Conservation (phyloP, 2,113 vertebrate species). For the Halichoeres trimaculatus region DNA sequence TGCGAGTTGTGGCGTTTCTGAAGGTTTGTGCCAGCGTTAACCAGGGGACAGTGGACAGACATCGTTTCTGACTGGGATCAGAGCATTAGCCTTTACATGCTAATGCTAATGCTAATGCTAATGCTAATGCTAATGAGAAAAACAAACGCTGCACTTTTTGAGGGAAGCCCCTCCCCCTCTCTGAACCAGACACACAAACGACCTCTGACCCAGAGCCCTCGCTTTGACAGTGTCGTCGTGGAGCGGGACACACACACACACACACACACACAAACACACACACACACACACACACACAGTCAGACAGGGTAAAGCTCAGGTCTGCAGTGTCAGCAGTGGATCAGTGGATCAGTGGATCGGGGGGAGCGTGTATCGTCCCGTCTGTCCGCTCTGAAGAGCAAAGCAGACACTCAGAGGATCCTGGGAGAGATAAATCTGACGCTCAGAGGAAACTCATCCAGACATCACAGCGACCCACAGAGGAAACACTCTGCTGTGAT, state of each 20-base stretch:
- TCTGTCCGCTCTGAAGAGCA: slow-evolving; percentile 5
- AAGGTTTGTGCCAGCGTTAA: too few species aligned
- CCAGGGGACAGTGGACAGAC: too few species aligned
- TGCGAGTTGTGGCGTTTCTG: too few species aligned
- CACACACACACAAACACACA: too few species aligned
- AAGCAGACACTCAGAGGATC: slow-evolving; percentile 25
- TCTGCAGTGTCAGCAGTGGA: slow-evolving; percentile 61
- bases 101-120: too few species aligned
- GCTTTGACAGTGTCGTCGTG: not conserved
- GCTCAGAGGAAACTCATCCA: slow-evolving; percentile 24
- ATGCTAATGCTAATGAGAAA: slow-evolving; percentile 58
- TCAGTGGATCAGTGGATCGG: slow-evolving; percentile 41
- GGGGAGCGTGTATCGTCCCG: slow-evolving; percentile 45
- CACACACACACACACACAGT: slow-evolving; percentile 35
- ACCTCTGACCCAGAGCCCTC: slow-evolving; percentile 61
- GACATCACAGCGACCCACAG: not conserved
- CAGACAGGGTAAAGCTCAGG: slow-evolving; percentile 41
- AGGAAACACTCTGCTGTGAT: not conserved
- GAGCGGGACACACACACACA: not conserved
- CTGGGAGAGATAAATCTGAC: slow-evolving; percentile 39
- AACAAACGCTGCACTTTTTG: slow-evolving; percentile 53
- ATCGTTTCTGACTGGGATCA: too few species aligned
- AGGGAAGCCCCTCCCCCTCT: slow-evolving; percentile 16
- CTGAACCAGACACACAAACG: slow-evolving; percentile 25
- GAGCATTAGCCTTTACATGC: too few species aligned